Evolutionary conservation across 2,888 invertebrate species (phyloP).

Genomic region (Acleris literana): DNA sequence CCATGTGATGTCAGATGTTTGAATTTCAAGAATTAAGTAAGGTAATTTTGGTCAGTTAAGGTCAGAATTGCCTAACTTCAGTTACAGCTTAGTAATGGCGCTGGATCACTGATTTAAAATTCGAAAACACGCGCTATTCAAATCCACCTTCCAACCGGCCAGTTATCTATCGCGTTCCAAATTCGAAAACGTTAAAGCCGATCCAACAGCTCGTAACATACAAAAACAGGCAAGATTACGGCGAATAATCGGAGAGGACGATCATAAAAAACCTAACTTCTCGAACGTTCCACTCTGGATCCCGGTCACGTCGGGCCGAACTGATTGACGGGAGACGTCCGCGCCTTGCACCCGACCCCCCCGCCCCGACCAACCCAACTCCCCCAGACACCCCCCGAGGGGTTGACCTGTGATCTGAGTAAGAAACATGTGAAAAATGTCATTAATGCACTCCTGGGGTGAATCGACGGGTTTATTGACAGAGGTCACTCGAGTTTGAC

Average conservation of each 20-base stretch:
- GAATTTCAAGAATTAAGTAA: no score
- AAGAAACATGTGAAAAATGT: conserved; percentile 81
- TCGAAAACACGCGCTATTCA: not conserved
- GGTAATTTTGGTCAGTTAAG: no score
- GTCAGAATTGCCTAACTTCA: no score
- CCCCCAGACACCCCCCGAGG: conserved; percentile 43
- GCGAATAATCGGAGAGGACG: conserved; percentile 59
- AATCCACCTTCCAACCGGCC: conserved; percentile 9
- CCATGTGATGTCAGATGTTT: no score
- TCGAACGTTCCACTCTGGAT: conserved; percentile 53
- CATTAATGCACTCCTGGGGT: conserved; percentile 76
- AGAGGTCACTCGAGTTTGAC: conserved; percentile 33
- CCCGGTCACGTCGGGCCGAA: conserved; percentile 75
- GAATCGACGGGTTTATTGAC: conserved; percentile 45
- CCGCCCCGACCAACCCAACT: conserved; percentile 39
- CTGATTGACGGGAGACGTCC: conserved; percentile 83
- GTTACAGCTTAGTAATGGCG: no score
- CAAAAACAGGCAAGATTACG: conserved; percentile 53
- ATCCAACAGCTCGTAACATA: conserved; percentile 38
- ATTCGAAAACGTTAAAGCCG: conserved; percentile 36
- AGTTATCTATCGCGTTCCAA: conserved; percentile 33
- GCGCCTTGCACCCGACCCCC: conserved; percentile 55
- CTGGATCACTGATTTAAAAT: no score
- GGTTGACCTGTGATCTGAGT: conserved; percentile 71
- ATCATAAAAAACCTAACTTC: conserved; percentile 66